A percentile compares a stretch with the other conserved stretches of the same genome.
Conservation (phyloP, 2,113 vertebrate species). For the Ammodytes dubius region DNA sequence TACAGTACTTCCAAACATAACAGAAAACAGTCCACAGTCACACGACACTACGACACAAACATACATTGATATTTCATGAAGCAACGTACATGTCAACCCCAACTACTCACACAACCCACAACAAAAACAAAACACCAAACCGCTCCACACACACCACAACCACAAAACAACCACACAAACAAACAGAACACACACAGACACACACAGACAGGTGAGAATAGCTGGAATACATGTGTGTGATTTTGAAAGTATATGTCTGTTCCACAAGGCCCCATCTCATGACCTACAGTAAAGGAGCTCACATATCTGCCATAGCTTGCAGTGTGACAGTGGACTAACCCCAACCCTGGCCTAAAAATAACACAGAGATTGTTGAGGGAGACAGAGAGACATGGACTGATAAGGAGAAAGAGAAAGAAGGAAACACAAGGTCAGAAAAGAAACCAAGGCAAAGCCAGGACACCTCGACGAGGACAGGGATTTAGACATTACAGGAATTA, state of each 20-base stretch:
- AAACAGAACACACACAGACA: neutral
- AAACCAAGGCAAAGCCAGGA: constrained; percentile 7
- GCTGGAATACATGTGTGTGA: neutral
- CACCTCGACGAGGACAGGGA: constrained; percentile 12
- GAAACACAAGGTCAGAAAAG: constrained; percentile 42
- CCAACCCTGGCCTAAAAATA: constrained; percentile 77
- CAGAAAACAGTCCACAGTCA: neutral
- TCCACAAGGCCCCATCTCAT: constrained; percentile 8
- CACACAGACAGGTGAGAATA: neutral
- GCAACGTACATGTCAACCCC: no score
- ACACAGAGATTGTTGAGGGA: constrained; percentile 56
- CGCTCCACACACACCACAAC: no score
- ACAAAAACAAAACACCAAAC: no score
- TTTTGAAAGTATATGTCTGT: constrained; percentile 23
- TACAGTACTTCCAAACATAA: neutral
- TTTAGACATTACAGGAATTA: constrained; percentile 28
- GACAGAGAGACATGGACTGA: constrained; percentile 31
- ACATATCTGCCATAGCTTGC: constrained; percentile 68
- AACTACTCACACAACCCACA: no score
- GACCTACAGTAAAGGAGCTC: constrained; percentile 28
- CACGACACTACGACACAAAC: constrained; percentile 7
- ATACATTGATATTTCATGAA: no score
- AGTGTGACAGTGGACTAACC: constrained; percentile 58
- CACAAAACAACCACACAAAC: no score
- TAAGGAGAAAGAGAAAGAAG: constrained; percentile 10